These are phyloP conservation scores for Magallana ariakensis DNA, from an alignment of 1,140 invertebrate species.

Conservation along the genomic window DNA sequence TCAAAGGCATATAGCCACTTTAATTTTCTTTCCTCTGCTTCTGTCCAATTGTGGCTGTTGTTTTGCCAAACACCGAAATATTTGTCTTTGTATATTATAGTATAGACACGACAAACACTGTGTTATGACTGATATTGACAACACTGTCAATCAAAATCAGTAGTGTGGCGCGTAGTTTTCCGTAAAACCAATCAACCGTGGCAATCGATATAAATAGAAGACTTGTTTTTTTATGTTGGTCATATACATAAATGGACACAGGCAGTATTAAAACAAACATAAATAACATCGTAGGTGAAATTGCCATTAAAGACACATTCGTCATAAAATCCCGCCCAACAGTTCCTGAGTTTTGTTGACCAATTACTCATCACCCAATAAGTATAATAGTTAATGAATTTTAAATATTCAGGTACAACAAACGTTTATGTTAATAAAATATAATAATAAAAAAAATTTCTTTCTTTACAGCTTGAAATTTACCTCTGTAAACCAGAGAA, in stretches of 20 bases:
- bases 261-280: neutral
- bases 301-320: no score
- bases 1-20: no score
- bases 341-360: no score
- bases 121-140: neutral
- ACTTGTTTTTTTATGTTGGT: neutral
- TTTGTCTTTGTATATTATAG: slow-evolving; percentile 2
- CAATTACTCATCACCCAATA: no score
- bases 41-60: neutral
- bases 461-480: slow-evolving; percentile 44
- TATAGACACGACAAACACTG: neutral
- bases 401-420: no score
- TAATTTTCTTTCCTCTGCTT: neutral
- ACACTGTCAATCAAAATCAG: neutral
- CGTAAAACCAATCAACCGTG: slow-evolving; percentile 1
- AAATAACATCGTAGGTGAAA: neutral
- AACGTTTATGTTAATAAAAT: no score
- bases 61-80: neutral
- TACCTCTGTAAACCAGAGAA: slow-evolving; percentile 48
- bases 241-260: neutral
- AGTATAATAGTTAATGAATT: no score
- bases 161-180: neutral
- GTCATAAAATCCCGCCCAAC: no score
- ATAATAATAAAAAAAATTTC: no score
- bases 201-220: neutral